Evolutionary conservation across 2,888 invertebrate species (phyloP), one percentile per base, ranked within the genome.

Genomic region (Anorthoa munda): DNA sequence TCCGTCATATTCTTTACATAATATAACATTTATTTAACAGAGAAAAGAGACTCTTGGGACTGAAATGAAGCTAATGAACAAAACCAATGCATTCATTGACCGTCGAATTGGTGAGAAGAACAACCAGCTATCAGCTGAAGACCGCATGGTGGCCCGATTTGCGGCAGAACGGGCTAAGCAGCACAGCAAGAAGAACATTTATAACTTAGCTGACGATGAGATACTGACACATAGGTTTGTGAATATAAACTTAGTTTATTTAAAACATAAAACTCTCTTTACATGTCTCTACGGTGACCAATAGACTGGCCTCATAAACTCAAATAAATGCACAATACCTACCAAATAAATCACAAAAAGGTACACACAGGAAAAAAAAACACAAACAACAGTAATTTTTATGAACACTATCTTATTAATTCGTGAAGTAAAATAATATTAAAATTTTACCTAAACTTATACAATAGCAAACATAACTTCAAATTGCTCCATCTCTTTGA

Each of bases 131-230:
- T 97, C 97, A 0, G 96, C 97, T 2, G 98, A 98, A 85, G 99
- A 99, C 64, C 97, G 98, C 87, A 97, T 98, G 90, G 97, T 98
- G 85, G 98, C 98, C 0, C 96, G 99, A 78, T 99, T 98, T 91
- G 97, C 98, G 0, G 97, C 98, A 0, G 98, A 99, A 88, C 97
- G 98, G 83, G 96, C 97, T 18, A 97, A 97, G 73, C 97, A 97
- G 77, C 97, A 97, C 67, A 92, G 53, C 60, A 97, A 97, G 90
- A 97, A 97, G 90, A 97, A 97, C 82, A 97, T 98, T 83, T 99
- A 97, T 87, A 99, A 98, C 92, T 94, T 99, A 61, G 98, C 98
- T 69, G 99, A 99, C 88, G 98, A 99, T 86, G 99, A 99, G 89
- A 96, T 98, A 48, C 94, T 99, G 66, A 99, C 99, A 0, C 99